These are phyloP conservation scores for Passer domesticus DNA, from an alignment of 2,113 vertebrate genomes.

Conservation along the genomic window DNA sequence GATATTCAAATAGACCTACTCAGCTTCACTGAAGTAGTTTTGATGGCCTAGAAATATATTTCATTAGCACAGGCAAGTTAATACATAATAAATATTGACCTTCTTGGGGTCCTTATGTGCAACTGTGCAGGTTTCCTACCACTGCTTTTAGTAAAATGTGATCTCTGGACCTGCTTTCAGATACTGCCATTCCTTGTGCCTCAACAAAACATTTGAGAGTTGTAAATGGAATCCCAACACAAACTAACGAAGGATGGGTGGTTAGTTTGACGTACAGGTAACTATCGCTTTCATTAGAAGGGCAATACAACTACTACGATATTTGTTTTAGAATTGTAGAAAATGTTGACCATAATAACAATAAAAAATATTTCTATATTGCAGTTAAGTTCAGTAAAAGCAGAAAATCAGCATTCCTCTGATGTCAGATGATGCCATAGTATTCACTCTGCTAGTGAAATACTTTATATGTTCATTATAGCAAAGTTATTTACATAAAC, in stretches of 20 bases:
- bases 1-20: neutral
- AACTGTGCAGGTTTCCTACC: constrained; percentile 47
- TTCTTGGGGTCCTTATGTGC: constrained; percentile 47
- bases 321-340: neutral
- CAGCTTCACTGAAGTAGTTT: neutral
- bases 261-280: constrained; percentile 98
- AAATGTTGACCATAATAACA: neutral
- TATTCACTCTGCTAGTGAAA: neutral
- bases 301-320: neutral
- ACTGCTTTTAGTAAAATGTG: constrained; percentile 62
- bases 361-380: neutral
- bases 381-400: neutral
- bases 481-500: neutral
- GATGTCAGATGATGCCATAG: neutral
- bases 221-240: constrained; percentile 88
- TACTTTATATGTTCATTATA: neutral
- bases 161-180: constrained; percentile 74
- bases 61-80: neutral
- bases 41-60: neutral
- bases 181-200: constrained; percentile 77
- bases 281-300: constrained; percentile 7
- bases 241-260: constrained; percentile 93
- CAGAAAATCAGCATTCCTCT: neutral
- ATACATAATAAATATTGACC: neutral
- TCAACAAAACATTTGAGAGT: constrained; percentile 85